Evolutionary conservation across 92 coral and sea anemone genomes (phyloP).

Genomic region (Phenganax marumi): DNA sequence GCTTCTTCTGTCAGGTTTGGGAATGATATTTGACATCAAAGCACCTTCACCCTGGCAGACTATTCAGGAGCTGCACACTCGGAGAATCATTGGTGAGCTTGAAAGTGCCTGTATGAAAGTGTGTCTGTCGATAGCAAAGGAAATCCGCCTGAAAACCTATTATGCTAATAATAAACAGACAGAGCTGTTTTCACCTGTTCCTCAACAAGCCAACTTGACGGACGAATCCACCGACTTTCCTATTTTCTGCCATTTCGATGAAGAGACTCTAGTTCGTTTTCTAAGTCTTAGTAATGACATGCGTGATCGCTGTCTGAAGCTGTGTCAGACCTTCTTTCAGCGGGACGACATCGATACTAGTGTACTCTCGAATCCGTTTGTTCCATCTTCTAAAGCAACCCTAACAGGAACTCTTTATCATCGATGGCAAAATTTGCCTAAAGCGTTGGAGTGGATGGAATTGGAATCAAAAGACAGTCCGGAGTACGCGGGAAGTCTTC

Average conservation of each 20-base stretch:
- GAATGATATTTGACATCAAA: conserved; percentile 18
- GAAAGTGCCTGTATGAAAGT: neutral
- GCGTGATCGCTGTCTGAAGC: neutral
- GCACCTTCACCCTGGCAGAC: conserved; percentile 17
- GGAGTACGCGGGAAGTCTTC: neutral
- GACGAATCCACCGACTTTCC: neutral
- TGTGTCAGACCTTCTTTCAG: neutral
- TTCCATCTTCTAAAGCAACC: neutral
- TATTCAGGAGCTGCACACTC: neutral
- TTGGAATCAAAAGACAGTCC: conserved; percentile 1
- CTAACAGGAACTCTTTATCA: neutral
- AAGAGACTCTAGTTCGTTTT: conserved; percentile 15
- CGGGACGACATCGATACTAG: neutral
- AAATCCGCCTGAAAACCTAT: conserved; percentile 28
- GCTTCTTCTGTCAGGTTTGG: conserved; percentile 35
- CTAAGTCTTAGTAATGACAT: conserved; percentile 1
- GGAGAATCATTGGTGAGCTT: conserved; percentile 4
- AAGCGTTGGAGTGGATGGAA: conserved; percentile 3
- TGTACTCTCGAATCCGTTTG: neutral
- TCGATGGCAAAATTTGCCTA: conserved; percentile 1
- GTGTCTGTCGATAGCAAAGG: conserved; percentile 30
- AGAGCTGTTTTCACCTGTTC: conserved; percentile 33
- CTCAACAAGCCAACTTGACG: neutral
- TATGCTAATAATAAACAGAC: conserved; percentile 5
- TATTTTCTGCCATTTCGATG: conserved; percentile 2